Evolutionary conservation across 2,888 invertebrate genomes (phyloP).

Genomic region (Sclerodermus sp.): DNA sequence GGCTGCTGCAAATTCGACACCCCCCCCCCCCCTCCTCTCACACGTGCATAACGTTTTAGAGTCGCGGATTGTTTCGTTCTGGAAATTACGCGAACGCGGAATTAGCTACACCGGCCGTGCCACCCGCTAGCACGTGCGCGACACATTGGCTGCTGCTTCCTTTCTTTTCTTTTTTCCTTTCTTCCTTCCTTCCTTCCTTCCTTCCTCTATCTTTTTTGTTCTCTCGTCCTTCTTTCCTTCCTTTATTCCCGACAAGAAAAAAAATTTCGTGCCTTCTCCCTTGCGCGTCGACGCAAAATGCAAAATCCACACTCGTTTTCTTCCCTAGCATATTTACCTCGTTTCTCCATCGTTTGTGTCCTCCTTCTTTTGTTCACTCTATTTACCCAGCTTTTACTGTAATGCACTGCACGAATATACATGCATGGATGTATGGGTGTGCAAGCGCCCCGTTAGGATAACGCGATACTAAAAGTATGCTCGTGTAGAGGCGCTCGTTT

Average conservation of each 20-base stretch:
- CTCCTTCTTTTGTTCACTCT: background rate
- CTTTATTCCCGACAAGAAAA: too few relatives aligned
- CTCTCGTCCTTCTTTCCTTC: too few relatives aligned
- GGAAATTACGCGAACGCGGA: conserved; percentile 13
- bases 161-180: background rate
- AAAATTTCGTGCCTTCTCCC: too few relatives aligned
- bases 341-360: too few relatives aligned
- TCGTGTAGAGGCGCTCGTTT: too few relatives aligned
- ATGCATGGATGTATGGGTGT: too few relatives aligned
- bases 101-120: conserved; percentile 2
- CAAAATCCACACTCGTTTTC: background rate
- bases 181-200: background rate
- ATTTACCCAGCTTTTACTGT: conserved; percentile 31
- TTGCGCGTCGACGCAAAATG: conserved; percentile 1
- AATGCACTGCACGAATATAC: conserved; percentile 14
- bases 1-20: too few relatives aligned
- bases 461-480: too few relatives aligned
- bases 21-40: too few relatives aligned
- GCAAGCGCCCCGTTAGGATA: too few relatives aligned
- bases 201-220: background rate
- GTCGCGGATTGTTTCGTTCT: conserved; percentile 14
- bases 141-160: background rate
- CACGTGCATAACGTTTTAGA: conserved; percentile 1
- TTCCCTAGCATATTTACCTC: background rate
- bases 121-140: too few relatives aligned